Evolutionary conservation across 2,888 invertebrate species (phyloP).

Genomic region (Bugulina stolonifera): DNA sequence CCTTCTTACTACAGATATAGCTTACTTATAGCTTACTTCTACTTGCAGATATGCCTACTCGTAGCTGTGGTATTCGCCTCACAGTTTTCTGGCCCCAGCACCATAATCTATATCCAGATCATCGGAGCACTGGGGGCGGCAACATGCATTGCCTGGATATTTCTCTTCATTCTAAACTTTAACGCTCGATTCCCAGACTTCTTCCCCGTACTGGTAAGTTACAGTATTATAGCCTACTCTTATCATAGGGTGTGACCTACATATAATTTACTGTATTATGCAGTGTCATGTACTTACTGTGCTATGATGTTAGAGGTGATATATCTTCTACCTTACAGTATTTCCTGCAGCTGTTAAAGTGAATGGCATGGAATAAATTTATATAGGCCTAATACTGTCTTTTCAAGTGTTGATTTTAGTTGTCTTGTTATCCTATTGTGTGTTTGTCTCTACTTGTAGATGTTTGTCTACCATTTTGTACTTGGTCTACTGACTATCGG

Average conservation of each 20-base stretch:
- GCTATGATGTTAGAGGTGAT: too few species aligned
- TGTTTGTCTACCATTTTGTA: constrained; percentile 22
- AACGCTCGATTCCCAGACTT: constrained; percentile 18
- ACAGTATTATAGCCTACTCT: too few species aligned
- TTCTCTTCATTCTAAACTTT: constrained; percentile 11
- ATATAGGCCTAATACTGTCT: too few species aligned
- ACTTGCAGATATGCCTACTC: constrained; percentile 4
- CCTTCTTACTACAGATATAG: neutral
- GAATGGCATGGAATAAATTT: too few species aligned
- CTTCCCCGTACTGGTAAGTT: constrained; percentile 22
- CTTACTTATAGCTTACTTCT: neutral
- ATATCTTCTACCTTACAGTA: too few species aligned
- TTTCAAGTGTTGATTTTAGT: too few species aligned
- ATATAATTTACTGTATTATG: too few species aligned
- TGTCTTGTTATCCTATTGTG: neutral
- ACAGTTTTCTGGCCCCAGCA: neutral
- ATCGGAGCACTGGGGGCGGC: neutral
- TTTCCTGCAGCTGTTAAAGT: too few species aligned
- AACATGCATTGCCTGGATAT: constrained; percentile 8
- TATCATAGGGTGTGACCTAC: too few species aligned
- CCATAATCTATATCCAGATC: constrained; percentile 2
- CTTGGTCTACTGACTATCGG: constrained; percentile 17
- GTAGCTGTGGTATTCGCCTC: neutral
- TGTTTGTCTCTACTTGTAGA: constrained; percentile 21
- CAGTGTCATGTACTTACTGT: too few species aligned